Evolutionary conservation across 2,888 invertebrate genomes (phyloP).

Genomic region (Andricus quercusramuli): DNA sequence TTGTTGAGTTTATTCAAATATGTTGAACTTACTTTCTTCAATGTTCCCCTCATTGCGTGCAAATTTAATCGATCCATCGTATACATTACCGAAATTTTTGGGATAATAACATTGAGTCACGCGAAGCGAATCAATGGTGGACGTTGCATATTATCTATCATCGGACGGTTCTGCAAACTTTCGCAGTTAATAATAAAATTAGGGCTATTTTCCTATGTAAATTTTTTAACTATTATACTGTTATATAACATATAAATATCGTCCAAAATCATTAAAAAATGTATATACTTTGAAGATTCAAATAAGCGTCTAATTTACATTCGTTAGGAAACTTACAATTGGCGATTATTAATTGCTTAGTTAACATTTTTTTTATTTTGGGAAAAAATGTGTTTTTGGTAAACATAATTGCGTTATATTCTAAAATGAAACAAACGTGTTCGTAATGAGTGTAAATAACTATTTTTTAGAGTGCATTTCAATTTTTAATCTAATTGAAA

Average conservation of each 20-base stretch:
- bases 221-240: not conserved
- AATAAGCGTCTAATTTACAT: too few relatives aligned
- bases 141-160: conserved; percentile 26
- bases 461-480: too few relatives aligned
- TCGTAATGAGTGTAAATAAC: too few relatives aligned
- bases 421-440: too few relatives aligned
- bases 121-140: conserved; percentile 1
- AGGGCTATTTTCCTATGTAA: not conserved
- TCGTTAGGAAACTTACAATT: too few relatives aligned
- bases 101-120: conserved; percentile 31
- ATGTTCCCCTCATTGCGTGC: not conserved
- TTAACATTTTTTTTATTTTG: too few relatives aligned
- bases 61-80: conserved; percentile 1
- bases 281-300: too few relatives aligned
- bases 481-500: too few relatives aligned
- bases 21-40: not conserved
- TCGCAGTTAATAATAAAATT: conserved; percentile 16
- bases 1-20: not conserved
- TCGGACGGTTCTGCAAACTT: not conserved
- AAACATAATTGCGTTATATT: too few relatives aligned
- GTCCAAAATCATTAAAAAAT: not conserved
- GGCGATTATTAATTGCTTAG: too few relatives aligned
- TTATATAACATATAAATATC: not conserved
- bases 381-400: too few relatives aligned
- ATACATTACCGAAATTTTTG: conserved; percentile 9